Evolutionary conservation across 2,113 vertebrate species (phyloP).

Genomic region (Urocolius indicus): DNA sequence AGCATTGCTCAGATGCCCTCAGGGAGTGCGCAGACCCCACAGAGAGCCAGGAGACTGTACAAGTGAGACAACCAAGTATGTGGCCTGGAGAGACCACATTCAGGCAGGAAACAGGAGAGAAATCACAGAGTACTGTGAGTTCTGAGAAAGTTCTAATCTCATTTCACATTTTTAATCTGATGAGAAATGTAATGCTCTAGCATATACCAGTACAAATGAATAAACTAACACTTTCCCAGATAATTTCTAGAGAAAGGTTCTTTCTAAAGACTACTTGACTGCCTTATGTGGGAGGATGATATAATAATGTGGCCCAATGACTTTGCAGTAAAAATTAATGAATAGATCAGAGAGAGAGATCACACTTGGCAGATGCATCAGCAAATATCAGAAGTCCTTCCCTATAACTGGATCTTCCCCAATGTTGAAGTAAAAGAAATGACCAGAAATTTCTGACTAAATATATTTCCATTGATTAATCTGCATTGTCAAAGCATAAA

Average conservation of each 20-base stretch:
- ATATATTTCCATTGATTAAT: neutral
- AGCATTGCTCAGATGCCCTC: neutral
- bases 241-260: neutral
- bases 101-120: neutral
- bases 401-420: neutral
- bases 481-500: neutral
- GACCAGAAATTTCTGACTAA: neutral
- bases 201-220: neutral
- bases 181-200: neutral
- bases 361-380: neutral
- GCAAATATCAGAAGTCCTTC: neutral
- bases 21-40: neutral
- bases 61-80: rapidly evolving
- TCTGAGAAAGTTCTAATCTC: neutral
- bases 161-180: neutral
- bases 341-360: neutral
- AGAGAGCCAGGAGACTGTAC: neutral
- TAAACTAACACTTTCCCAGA: neutral
- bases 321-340: neutral
- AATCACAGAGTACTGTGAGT: neutral
- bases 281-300: neutral
- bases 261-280: neutral
- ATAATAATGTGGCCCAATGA: neutral
- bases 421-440: neutral
- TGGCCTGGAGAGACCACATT: neutral